A percentile compares a stretch with the other conserved stretches of the same genome.
phyloP scores from a whole-genome alignment of 2,113 vertebrate species.

The Telmatochromis sp. region DNA sequence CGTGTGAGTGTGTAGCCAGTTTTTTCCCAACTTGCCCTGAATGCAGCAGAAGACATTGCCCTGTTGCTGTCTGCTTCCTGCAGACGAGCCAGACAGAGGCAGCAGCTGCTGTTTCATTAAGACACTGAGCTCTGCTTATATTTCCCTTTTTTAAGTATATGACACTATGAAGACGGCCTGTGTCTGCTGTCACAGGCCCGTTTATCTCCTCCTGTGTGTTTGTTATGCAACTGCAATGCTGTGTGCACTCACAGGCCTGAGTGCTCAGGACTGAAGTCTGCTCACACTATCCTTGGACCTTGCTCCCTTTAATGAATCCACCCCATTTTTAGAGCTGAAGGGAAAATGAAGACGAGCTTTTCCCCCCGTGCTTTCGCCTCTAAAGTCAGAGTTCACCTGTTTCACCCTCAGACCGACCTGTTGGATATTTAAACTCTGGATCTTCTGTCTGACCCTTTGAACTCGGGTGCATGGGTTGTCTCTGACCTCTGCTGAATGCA shows the following conservation, averaged over 20 bases:
- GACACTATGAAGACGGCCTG: not conserved
- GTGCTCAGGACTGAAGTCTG: not conserved
- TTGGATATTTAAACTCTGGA: not conserved
- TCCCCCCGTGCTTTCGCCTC: not conserved
- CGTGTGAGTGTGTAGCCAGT: not conserved
- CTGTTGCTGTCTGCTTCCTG: slow-evolving; percentile 15
- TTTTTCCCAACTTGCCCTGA: not conserved
- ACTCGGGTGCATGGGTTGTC: not conserved
- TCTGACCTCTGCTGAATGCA: slow-evolving; percentile 7
- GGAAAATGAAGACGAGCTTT: not conserved
- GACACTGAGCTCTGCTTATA: not conserved
- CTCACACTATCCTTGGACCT: slow-evolving; percentile 13
- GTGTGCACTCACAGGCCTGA: not conserved
- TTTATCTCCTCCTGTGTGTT: not conserved
- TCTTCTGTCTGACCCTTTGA: not conserved
- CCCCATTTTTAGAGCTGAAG: not conserved
- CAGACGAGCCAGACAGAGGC: not conserved
- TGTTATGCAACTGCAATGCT: slow-evolving; percentile 21
- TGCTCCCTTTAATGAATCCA: not conserved
- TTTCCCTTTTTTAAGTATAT: not conserved
- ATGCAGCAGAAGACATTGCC: not conserved
- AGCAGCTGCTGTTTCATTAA: not conserved
- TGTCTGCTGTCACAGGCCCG: not conserved
- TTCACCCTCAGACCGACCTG: not conserved
- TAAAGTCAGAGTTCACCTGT: slow-evolving; percentile 2